Evolutionary conservation across 2,113 vertebrate species (phyloP).

Genomic region (Egretta garzetta): DNA sequence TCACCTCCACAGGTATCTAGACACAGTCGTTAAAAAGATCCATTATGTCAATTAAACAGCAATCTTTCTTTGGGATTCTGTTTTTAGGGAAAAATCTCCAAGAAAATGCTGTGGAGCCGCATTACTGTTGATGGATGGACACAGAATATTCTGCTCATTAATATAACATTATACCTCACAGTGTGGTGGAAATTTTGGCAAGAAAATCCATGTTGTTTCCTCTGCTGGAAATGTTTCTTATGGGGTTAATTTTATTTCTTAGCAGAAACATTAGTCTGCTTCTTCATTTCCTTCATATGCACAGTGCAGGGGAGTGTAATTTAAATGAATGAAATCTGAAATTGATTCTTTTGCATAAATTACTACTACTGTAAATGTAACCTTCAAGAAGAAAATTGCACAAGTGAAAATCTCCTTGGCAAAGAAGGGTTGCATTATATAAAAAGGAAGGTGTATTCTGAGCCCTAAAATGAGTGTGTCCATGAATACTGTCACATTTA

Average conservation of each 20-base stretch:
- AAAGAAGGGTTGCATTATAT: not conserved
- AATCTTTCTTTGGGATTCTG: not conserved
- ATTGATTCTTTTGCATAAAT: not conserved
- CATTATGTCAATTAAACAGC: not conserved
- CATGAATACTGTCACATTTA: not conserved
- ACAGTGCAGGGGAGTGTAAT: not conserved
- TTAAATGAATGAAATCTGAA: conserved; percentile 21
- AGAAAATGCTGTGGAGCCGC: not conserved
- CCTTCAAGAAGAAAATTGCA: not conserved
- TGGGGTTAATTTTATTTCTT: conserved; percentile 1
- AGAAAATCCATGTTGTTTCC: not conserved
- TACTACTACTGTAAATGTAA: not conserved
- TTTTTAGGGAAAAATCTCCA: not conserved
- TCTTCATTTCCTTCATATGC: conserved; percentile 9
- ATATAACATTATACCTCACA: not conserved
- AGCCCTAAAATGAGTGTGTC: not conserved
- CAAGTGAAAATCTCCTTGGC: not conserved
- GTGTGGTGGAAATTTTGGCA: not conserved
- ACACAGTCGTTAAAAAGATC: conserved; percentile 23
- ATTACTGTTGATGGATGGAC: conserved; percentile 19
- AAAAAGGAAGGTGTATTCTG: not conserved
- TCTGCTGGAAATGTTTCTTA: not conserved
- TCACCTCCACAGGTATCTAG: conserved; percentile 59
- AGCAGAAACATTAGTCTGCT: conserved; percentile 7
- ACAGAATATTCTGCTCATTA: conserved; percentile 17